Evolutionary conservation across 1,140 invertebrate genomes (phyloP).

Genomic region (Drosophila baimaii): DNA sequence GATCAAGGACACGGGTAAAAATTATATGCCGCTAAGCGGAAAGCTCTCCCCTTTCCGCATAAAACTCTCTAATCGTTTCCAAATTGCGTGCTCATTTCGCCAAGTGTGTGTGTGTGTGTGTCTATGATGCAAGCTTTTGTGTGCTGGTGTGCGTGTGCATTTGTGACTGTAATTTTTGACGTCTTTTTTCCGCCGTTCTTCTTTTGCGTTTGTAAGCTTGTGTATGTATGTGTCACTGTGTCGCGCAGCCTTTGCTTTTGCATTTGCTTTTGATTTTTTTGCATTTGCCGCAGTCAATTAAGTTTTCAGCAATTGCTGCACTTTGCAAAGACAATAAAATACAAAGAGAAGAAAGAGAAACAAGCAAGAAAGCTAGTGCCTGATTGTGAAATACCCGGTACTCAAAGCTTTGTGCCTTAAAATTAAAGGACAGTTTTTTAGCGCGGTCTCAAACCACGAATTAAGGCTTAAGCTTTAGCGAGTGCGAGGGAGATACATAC

Average conservation of each 20-base stretch:
- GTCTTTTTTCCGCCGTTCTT: background rate
- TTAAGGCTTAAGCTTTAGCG: too few species aligned
- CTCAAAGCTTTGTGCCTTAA: too few species aligned
- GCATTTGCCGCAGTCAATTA: constrained; percentile 25
- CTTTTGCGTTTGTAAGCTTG: constrained; percentile 26
- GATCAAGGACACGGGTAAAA: constrained; percentile 77
- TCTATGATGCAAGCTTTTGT: constrained; percentile 63
- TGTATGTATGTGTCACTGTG: constrained; percentile 69
- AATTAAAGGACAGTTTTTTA: too few species aligned
- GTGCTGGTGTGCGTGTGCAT: constrained; percentile 11
- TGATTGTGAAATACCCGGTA: too few species aligned
- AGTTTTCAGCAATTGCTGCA: constrained; percentile 47
- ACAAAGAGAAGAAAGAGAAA: background rate
- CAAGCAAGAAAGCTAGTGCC: background rate
- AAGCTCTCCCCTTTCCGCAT: constrained; percentile 21
- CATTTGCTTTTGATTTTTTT: constrained; percentile 24
- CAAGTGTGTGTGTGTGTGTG: constrained; percentile 34
- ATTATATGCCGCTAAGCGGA: background rate
- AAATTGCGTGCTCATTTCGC: constrained; percentile 75
- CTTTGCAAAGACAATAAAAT: constrained; percentile 32
- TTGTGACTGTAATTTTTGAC: constrained; percentile 27
- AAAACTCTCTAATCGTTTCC: constrained; percentile 31
- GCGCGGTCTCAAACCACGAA: background rate
- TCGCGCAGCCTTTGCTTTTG: constrained; percentile 69
- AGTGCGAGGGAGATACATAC: background rate